Evolutionary conservation across 2,797 vertebrate genomes (phyloP), one percentile per base, ranked within the genome.

Genomic region (Margarornis squamiger): DNA sequence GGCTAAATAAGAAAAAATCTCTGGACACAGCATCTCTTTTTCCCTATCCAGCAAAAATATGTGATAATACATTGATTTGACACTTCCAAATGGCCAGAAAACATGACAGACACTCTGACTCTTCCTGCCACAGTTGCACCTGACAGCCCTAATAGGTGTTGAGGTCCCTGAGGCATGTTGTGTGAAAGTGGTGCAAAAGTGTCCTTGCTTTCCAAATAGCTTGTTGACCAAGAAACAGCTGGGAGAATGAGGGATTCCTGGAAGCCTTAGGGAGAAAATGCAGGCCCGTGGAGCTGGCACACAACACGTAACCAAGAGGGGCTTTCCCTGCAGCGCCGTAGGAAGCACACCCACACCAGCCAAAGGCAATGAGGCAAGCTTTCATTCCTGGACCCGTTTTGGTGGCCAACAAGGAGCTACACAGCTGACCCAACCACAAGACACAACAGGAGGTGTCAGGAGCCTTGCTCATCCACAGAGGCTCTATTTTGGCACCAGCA

Each of bases 221-320:
- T 54, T 54, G 9, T 34, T 72, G 19, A 61, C 24, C 14, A 21
- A 34, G 71, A 88, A 74, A 45, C 5, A 22, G 9, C 4, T 72
- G 23, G 15, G 2, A 2, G 13, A 67, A 58, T 4, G 65, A 70
- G 8, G 29, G 22, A 49, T 23, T 82, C 24, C 46, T 79, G 21
- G 2, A 76, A 79, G 19, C 3, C 14, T 51, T 34, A 15, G 7
- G 17, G 41, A 45, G 22, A 30, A 3, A 71, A 17, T 10, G 1
- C 12, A 34, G 9, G 17, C 12, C 14, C 2, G 6, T 16, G 29
- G 23, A 57, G 30, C 21, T 11, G 16, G 3, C 12, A 18, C 7
- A 23, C 6, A 48, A 9, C 11, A 9, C 0, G 0, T 38, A 67
- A 65, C 12, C 6, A 39, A 34, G 38, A 75, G 6, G 16, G 18